Evolutionary conservation across 2,113 vertebrate genomes (phyloP), one percentile per base, ranked within the genome.

Genomic region (Paratilapia polleni): DNA sequence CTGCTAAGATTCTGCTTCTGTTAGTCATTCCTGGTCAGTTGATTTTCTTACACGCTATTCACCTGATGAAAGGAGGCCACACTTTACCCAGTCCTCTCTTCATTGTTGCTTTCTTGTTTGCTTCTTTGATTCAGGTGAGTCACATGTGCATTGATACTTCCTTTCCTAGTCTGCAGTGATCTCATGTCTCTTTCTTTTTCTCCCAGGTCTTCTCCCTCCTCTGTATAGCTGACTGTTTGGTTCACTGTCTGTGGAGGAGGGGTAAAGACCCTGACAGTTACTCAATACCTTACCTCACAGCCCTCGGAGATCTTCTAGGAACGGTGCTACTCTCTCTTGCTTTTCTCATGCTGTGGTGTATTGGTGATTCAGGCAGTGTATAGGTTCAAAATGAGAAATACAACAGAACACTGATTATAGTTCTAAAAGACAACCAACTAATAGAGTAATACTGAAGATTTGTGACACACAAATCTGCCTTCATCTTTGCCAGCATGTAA

Each of bases 261-360:
- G 93, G 94, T 1, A 95, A 97, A 94, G 98, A 99, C 73, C 98
- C 98, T 0, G 98, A 99, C 79, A 98, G 96, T 56, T 97, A 97
- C 89, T 97, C 97, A n/a, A 99, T 99, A 93, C 98, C 98, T 10
- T 99, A 99, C 95, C 96, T 99, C 88, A 99, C 98, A 0, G 98
- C 97, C 24, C 83, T 99, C 2, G 98, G 97, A 1, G 97, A 99
- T 85, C 95, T 99, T 31, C 94, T 99, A 3, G 98, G 98, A 36
- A 98, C 97, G 0, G 95, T 95, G 28, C 96, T 99, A 22, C 95
- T 99, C 61, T 96, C 97, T 0, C 64, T 97, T 36, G 97, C 95
- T 78, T 98, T 99, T 88, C 81, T 96, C 17, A 1, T 93, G 2
- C 88, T 95, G 19, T 94, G 92, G 94, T 83, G 85, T 13, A 31